These are phyloP conservation scores for Baccha elongata DNA, from an alignment of 2,888 invertebrate genomes.

Conservation along the genomic window DNA sequence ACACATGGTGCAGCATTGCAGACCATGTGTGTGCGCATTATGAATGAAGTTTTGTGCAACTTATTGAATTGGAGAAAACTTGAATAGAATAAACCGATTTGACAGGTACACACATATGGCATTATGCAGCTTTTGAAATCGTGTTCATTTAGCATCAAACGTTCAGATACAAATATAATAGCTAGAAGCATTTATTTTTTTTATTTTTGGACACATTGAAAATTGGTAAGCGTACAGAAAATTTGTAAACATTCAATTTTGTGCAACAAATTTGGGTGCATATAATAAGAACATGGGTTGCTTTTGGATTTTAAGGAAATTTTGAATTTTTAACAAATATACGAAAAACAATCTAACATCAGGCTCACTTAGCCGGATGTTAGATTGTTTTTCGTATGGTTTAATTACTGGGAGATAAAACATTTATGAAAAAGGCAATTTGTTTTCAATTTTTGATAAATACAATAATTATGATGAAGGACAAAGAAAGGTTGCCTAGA, in stretches of 20 bases:
- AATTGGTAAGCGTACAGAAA: slow-evolving; percentile 30
- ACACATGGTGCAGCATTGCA: neutral
- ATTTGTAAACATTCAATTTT: slow-evolving; percentile 21
- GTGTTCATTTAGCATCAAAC: slow-evolving; percentile 49
- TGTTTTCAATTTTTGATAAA: no score
- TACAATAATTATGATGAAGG: no score
- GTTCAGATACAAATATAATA: slow-evolving; percentile 35
- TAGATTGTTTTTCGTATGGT: no score
- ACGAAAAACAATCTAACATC: no score
- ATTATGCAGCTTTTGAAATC: slow-evolving; percentile 47
- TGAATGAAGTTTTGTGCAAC: slow-evolving; percentile 70
- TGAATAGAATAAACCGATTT: slow-evolving; percentile 64
- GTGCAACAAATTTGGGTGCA: slow-evolving; percentile 9
- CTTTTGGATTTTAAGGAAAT: neutral
- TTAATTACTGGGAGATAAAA: no score
- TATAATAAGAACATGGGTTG: slow-evolving; percentile 2
- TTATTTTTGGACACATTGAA: neutral
- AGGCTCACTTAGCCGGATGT: no score
- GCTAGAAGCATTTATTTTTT: slow-evolving; percentile 18
- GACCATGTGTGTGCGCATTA: slow-evolving; percentile 36
- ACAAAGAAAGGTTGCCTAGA: no score
- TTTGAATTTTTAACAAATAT: no score
- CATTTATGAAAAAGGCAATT: no score
- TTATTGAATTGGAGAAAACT: slow-evolving; percentile 39
- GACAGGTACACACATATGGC: slow-evolving; percentile 67